phyloP scores from a whole-genome alignment of 2,888 invertebrate species.

The Plagodis pulveraria region DNA sequence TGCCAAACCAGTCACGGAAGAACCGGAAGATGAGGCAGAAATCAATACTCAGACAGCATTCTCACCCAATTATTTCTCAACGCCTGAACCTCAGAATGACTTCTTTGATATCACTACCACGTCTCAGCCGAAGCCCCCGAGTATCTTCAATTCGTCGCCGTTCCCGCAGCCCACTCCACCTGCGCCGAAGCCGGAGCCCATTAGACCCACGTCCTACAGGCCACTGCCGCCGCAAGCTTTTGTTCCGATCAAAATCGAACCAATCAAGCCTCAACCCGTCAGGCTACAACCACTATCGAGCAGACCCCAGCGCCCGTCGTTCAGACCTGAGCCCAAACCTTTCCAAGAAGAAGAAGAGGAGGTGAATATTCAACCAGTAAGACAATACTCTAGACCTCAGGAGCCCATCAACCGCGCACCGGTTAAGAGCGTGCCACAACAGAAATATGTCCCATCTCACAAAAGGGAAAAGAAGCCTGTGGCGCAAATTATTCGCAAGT shows the following conservation, averaged over 20 bases:
- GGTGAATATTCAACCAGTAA: conserved; percentile 69
- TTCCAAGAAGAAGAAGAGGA: conserved; percentile 77
- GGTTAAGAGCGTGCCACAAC: conserved; percentile 59
- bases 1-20: conserved; percentile 88
- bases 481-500: conserved; percentile 88
- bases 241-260: conserved; percentile 70
- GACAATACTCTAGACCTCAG: conserved; percentile 77
- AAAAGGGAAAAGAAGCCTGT: conserved; percentile 88
- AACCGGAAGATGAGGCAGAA: conserved; percentile 86
- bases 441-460: conserved; percentile 70
- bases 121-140: conserved; percentile 76
- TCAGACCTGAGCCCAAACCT: conserved; percentile 78
- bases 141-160: conserved; percentile 70
- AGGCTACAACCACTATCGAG: conserved; percentile 77
- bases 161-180: conserved; percentile 74
- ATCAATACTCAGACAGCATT: conserved; percentile 83
- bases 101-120: conserved; percentile 76
- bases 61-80: conserved; percentile 69
- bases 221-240: conserved; percentile 72
- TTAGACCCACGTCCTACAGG: conserved; percentile 76
- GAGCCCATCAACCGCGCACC: conserved; percentile 68
- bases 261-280: conserved; percentile 69
- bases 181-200: conserved; percentile 66
- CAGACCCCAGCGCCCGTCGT: conserved; percentile 81
- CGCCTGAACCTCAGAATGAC: conserved; percentile 77